Evolutionary conservation across 1,140 invertebrate genomes (phyloP).

Genomic region (Caenorhabditis remanei): DNA sequence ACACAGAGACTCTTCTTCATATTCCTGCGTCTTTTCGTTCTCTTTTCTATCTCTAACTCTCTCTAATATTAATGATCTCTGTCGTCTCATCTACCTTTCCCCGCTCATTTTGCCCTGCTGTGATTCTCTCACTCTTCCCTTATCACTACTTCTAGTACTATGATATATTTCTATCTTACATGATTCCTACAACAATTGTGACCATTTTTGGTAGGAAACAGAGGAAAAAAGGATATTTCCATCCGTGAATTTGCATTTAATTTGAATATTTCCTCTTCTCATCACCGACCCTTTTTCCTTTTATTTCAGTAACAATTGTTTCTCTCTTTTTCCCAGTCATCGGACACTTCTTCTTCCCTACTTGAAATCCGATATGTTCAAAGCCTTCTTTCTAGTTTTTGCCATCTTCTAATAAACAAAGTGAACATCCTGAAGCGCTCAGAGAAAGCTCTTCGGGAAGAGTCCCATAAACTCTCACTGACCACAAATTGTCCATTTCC

Average conservation of each 20-base stretch:
- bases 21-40: conserved; percentile 17
- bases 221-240: background rate
- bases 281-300: background rate
- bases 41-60: background rate
- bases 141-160: background rate
- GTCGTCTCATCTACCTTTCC: conserved; percentile 25
- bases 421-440: conserved; percentile 24
- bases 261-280: conserved; percentile 22
- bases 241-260: conserved; percentile 11
- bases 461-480: background rate
- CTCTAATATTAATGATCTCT: background rate
- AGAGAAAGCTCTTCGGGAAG: background rate
- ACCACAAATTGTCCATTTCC: conserved; percentile 56
- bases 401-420: conserved; percentile 48
- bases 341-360: conserved; percentile 20
- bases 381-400: conserved; percentile 19
- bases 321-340: conserved; percentile 3
- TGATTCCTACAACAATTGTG: background rate
- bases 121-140: conserved; percentile 31
- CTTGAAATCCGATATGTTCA: conserved; percentile 27
- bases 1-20: background rate
- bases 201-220: background rate
- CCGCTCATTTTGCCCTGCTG: conserved; percentile 37
- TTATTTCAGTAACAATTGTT: conserved; percentile 48
- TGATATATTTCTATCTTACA: background rate